Percentiles rank a stretch among this genome's conserved stretches.
phyloP scores from a whole-genome alignment of 2,113 vertebrate species.

The Rhinolophus sinicus region DNA sequence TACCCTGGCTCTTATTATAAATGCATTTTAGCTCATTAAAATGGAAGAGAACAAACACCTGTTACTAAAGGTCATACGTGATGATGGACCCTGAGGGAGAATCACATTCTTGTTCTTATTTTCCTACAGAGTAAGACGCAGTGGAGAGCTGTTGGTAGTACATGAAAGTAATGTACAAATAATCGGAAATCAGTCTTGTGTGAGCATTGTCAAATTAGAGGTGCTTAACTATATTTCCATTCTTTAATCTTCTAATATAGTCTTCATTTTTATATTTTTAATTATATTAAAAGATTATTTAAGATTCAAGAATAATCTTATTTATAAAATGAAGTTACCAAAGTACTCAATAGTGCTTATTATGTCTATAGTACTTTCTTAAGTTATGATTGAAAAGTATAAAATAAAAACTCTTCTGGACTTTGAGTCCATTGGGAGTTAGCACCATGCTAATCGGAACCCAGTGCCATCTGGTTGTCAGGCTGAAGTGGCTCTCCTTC shows the following conservation, averaged over 20 bases:
- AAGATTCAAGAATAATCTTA: conserved; percentile 28
- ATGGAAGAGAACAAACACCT: conserved; percentile 22
- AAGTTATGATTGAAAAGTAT: background rate
- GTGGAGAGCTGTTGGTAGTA: background rate
- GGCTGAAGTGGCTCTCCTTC: background rate
- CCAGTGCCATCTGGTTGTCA: background rate
- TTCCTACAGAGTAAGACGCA: background rate
- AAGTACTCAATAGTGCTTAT: background rate
- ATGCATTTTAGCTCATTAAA: conserved; percentile 56
- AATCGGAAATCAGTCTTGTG: background rate
- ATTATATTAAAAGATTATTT: background rate
- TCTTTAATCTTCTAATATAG: background rate
- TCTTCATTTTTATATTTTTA: background rate
- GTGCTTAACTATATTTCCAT: background rate
- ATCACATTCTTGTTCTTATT: background rate
- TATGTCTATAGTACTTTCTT: background rate
- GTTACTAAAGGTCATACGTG: background rate
- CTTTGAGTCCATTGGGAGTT: background rate
- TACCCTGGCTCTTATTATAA: conserved; percentile 17
- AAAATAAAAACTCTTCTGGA: background rate
- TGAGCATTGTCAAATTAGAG: conserved; percentile 1
- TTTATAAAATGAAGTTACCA: conserved; percentile 2
- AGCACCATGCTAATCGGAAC: background rate
- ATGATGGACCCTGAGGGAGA: background rate
- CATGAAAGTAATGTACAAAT: background rate